A percentile compares a stretch with the other conserved stretches of the same genome.
phyloP scores from a whole-genome alignment of 1,140 invertebrate genomes.

The Conus ventricosus region DNA sequence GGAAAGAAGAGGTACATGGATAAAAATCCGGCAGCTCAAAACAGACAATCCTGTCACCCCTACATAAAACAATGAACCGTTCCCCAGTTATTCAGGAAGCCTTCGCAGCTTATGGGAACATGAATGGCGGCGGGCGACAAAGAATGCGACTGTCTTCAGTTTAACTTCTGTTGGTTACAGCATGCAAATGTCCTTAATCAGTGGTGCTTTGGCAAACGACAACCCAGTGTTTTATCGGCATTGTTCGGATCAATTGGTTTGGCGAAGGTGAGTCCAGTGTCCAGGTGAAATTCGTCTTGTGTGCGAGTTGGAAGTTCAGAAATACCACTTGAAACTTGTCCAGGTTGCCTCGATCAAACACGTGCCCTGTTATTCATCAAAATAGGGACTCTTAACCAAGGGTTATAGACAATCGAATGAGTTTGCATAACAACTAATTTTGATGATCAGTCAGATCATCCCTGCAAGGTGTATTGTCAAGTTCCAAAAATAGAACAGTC shows the following conservation, averaged over 20 bases:
- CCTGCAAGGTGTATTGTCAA: background rate
- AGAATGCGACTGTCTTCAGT: background rate
- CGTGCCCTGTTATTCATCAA: background rate
- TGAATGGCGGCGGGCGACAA: slow-evolving; percentile 5
- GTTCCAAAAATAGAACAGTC: background rate
- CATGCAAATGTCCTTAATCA: background rate
- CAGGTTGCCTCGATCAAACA: background rate
- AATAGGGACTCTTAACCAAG: background rate
- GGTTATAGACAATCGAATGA: background rate
- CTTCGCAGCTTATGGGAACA: slow-evolving; percentile 4
- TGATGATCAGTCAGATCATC: too few relatives aligned
- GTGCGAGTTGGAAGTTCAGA: background rate
- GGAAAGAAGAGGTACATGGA: background rate
- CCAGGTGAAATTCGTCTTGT: background rate
- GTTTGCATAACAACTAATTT: background rate
- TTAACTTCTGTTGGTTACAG: background rate
- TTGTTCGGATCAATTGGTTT: background rate
- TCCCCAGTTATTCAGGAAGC: background rate
- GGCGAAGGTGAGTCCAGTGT: background rate
- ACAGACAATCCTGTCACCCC: background rate
- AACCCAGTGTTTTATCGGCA: background rate
- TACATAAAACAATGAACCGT: background rate
- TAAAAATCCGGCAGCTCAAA: background rate
- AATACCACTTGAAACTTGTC: background rate
- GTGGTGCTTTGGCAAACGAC: too few relatives aligned